Conservation (phyloP, 2,888 invertebrate species). For the Lordiphosa fenestrarum region DNA sequence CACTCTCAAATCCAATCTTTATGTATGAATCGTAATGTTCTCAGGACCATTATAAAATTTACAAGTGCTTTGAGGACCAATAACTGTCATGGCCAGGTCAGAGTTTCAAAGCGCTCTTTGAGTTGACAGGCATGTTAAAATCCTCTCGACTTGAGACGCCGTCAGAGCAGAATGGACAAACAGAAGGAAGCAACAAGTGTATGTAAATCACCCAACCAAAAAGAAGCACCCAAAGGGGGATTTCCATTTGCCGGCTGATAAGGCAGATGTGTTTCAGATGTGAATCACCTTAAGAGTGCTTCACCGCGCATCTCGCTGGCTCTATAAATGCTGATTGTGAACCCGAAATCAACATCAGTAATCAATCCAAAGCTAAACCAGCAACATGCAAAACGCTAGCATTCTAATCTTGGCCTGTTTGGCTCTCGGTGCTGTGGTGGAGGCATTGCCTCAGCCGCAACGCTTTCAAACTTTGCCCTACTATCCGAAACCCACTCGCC, state of each 20-base stretch:
- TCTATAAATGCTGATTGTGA: slow-evolving; percentile 35
- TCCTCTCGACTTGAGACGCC: neutral
- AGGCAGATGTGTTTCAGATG: slow-evolving; percentile 14
- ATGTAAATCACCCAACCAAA: slow-evolving; percentile 28
- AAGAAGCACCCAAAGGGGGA: slow-evolving; percentile 17
- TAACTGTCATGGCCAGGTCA: slow-evolving; percentile 34
- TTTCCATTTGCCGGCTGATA: slow-evolving; percentile 23
- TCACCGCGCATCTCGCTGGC: slow-evolving; percentile 9
- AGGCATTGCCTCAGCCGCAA: slow-evolving; percentile 43
- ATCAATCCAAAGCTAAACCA: slow-evolving; percentile 8
- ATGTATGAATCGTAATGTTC: slow-evolving; percentile 30
- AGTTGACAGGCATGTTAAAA: no score
- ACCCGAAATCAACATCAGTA: slow-evolving; percentile 37
- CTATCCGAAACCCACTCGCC: no score
- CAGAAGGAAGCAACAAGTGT: slow-evolving; percentile 11
- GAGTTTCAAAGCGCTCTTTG: slow-evolving; percentile 19
- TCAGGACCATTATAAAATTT: no score
- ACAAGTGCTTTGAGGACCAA: slow-evolving; percentile 13
- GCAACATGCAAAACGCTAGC: slow-evolving; percentile 49
- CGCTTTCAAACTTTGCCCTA: slow-evolving; percentile 8
- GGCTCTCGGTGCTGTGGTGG: slow-evolving; percentile 34
- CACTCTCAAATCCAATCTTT: neutral
- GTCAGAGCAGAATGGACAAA: slow-evolving; percentile 1
- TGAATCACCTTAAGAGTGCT: slow-evolving; percentile 18
- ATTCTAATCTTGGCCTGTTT: slow-evolving; percentile 46